These are phyloP conservation scores for Pyrgilauda ruficollis DNA, from an alignment of 2,113 vertebrate genomes.

Conservation along the genomic window DNA sequence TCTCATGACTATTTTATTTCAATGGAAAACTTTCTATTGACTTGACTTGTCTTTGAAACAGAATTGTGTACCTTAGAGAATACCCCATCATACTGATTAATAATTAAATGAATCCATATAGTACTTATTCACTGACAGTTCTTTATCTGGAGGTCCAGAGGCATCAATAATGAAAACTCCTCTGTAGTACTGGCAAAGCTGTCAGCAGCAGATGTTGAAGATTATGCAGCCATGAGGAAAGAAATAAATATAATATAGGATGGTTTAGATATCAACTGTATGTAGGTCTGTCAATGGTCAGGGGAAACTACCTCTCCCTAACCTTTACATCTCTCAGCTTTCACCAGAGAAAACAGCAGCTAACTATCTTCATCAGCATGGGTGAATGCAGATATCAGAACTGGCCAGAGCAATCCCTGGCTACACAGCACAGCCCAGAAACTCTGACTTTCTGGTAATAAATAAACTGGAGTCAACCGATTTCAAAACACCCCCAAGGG, in stretches of 20 bases:
- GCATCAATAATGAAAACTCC: constrained; percentile 39
- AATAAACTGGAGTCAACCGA: neutral
- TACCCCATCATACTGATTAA: constrained; percentile 2
- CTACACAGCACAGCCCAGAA: neutral
- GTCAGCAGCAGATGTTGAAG: neutral
- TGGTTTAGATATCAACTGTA: neutral
- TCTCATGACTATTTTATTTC: constrained; percentile 41
- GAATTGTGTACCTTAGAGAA: constrained; percentile 23
- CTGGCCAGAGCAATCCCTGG: neutral
- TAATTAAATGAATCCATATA: constrained; percentile 54
- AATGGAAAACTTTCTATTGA: constrained; percentile 28
- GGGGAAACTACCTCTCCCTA: neutral
- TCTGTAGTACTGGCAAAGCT: neutral
- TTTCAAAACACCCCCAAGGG: neutral
- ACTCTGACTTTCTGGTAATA: neutral
- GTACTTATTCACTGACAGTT: constrained; percentile 34
- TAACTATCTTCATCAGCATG: neutral
- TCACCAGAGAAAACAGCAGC: neutral
- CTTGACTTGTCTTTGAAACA: constrained; percentile 41
- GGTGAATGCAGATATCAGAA: neutral
- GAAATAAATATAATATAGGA: neutral
- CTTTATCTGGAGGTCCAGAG: constrained; percentile 6
- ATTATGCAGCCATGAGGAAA: neutral
- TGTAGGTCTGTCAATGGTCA: neutral
- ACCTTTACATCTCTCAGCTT: neutral